Evolutionary conservation across 2,888 invertebrate genomes (phyloP).

Genomic region (Anticlea derivata): DNA sequence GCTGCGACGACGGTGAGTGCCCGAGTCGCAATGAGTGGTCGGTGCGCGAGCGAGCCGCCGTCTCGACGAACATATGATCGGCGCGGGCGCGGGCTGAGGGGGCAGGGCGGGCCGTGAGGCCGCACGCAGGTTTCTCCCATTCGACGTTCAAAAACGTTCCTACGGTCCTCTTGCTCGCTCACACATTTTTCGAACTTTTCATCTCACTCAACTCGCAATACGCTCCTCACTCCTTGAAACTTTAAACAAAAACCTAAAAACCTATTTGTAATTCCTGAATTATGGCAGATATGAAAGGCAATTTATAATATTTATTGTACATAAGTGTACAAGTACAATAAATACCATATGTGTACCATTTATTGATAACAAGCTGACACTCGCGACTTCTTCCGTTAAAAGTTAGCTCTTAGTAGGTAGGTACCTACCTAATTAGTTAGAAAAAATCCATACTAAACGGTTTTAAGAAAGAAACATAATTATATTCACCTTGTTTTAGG

Average conservation of each 20-base stretch:
- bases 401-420: neutral
- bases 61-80: constrained; percentile 79
- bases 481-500: too few relatives aligned
- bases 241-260: too few relatives aligned
- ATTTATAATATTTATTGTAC: too few relatives aligned
- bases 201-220: constrained; percentile 27
- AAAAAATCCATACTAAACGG: too few relatives aligned
- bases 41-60: constrained; percentile 56
- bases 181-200: constrained; percentile 47
- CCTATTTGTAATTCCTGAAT: neutral
- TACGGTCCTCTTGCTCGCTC: constrained; percentile 68
- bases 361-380: too few relatives aligned
- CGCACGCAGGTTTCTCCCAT: constrained; percentile 83
- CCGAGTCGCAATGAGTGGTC: constrained; percentile 76
- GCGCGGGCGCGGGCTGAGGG: constrained; percentile 66
- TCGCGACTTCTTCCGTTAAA: too few relatives aligned
- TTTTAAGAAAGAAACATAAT: too few relatives aligned
- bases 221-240: constrained; percentile 41
- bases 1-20: constrained; percentile 76
- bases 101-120: constrained; percentile 69
- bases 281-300: too few relatives aligned
- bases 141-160: constrained; percentile 40
- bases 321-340: too few relatives aligned
- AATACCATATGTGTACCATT: too few relatives aligned
- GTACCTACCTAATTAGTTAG: neutral